These are phyloP conservation scores for Ceratosolen solmsi DNA, from an alignment of 1,140 invertebrate genomes.

Conservation along the genomic window DNA sequence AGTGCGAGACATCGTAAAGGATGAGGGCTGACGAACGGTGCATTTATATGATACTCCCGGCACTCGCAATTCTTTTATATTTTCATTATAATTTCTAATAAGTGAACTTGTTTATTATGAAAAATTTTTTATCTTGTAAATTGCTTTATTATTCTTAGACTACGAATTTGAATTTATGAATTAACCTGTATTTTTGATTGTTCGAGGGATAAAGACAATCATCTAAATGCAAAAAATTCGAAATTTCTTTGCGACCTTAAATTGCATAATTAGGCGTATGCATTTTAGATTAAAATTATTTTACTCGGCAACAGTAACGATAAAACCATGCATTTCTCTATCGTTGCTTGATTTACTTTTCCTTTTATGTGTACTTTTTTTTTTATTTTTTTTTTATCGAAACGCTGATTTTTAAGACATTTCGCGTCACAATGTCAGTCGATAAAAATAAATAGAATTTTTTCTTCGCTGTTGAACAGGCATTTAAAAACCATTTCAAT, in stretches of 20 bases:
- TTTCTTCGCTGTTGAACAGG: too few species aligned
- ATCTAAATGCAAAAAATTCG: neutral
- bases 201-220: neutral
- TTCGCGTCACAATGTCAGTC: too few species aligned
- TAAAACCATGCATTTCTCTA: too few species aligned
- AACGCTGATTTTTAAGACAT: too few species aligned
- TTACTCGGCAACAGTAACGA: too few species aligned
- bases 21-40: neutral
- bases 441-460: too few species aligned
- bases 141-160: constrained; percentile 4
- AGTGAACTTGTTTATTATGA: neutral
- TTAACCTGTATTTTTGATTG: neutral
- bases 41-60: neutral
- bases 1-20: neutral
- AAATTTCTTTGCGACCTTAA: neutral
- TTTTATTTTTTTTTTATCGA: too few species aligned
- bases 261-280: too few species aligned
- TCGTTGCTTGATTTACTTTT: too few species aligned
- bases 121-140: neutral
- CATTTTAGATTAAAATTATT: too few species aligned
- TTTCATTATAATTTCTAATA: neutral
- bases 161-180: neutral
- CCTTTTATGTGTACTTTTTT: too few species aligned
- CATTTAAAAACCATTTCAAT: too few species aligned
- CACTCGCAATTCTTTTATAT: neutral